phyloP scores from a whole-genome alignment of 1,140 invertebrate genomes.

The Caenorhabditis brenneri region DNA sequence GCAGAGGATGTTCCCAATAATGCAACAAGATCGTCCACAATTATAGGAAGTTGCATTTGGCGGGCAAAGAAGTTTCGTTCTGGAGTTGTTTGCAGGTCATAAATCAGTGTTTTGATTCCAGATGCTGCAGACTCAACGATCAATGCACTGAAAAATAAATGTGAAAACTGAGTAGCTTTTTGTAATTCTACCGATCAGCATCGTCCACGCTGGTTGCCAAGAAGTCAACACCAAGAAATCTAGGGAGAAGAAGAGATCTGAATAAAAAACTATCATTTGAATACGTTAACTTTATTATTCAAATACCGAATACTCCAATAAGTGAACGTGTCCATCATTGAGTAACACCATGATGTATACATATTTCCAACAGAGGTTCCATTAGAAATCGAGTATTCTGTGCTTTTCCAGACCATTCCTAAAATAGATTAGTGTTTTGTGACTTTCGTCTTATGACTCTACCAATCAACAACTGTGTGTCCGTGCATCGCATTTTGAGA shows the following conservation, averaged over 20 bases:
- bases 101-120: not conserved
- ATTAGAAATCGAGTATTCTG: not conserved
- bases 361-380: not conserved
- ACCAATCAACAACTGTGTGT: constrained; percentile 23
- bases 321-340: constrained; percentile 19
- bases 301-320: not conserved
- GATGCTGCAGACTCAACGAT: not conserved
- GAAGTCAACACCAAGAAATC: constrained; percentile 5
- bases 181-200: not conserved
- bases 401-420: constrained; percentile 32
- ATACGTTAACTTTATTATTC: not conserved
- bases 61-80: constrained; percentile 2
- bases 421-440: not conserved
- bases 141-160: not conserved
- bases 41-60: not conserved
- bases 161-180: too few species aligned
- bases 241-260: not conserved
- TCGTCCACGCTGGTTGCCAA: not conserved
- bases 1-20: not conserved
- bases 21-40: not conserved
- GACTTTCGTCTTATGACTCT: not conserved
- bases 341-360: constrained; percentile 7
- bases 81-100: not conserved
- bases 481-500: not conserved
- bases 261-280: not conserved